These are phyloP conservation scores for Heliconius eleuchia DNA, from an alignment of 1,140 invertebrate genomes.

Conservation along the genomic window DNA sequence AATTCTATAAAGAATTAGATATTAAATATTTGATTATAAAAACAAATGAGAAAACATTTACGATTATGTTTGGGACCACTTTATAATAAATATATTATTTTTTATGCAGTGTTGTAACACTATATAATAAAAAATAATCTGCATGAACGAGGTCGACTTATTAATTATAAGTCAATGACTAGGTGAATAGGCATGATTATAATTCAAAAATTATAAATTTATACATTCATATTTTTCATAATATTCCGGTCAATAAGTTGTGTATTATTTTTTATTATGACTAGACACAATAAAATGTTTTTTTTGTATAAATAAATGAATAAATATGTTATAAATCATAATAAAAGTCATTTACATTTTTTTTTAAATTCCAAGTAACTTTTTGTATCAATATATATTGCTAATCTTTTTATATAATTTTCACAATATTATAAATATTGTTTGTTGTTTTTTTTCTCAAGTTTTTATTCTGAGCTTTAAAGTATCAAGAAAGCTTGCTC, in stretches of 20 bases:
- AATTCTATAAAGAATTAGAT: no score
- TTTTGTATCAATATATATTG: background rate
- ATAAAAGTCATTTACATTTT: background rate
- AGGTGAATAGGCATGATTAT: background rate
- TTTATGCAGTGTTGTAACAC: background rate
- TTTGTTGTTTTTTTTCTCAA: background rate
- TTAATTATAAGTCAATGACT: background rate
- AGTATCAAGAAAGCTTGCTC: background rate
- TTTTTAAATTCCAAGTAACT: background rate
- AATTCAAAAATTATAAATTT: background rate
- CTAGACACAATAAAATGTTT: background rate
- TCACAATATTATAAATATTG: background rate
- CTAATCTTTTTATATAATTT: background rate
- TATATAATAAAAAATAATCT: background rate
- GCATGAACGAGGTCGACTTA: background rate
- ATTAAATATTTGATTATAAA: background rate
- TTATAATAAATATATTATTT: background rate
- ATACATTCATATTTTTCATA: background rate
- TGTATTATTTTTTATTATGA: background rate
- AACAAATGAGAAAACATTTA: background rate
- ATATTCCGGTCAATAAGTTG: background rate
- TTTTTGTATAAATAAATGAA: background rate
- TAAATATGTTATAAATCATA: background rate
- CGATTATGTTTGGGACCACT: background rate
- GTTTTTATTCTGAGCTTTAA: background rate